Evolutionary conservation across 2,113 vertebrate genomes (phyloP).

Genomic region (Brachyistius frenatus): DNA sequence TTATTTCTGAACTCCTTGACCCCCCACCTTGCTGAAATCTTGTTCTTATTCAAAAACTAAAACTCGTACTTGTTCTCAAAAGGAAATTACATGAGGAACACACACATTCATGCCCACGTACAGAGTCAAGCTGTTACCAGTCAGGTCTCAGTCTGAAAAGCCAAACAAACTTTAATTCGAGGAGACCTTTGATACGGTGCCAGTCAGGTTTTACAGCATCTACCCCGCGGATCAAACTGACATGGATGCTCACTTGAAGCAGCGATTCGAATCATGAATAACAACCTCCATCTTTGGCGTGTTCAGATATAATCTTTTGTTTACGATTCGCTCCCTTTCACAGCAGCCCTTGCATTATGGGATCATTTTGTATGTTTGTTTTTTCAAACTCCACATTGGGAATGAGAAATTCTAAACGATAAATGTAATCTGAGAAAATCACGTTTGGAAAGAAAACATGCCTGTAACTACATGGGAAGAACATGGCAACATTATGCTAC

Average conservation of each 20-base stretch:
- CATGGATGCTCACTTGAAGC: constrained; percentile 33
- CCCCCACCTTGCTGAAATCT: not conserved
- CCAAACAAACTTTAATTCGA: constrained; percentile 47
- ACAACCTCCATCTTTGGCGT: constrained; percentile 36
- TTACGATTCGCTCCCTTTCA: constrained; percentile 51
- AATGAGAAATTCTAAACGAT: constrained; percentile 9
- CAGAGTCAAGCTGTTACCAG: constrained; percentile 3
- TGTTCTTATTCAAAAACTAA: constrained; percentile 16
- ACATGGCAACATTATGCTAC: constrained; percentile 31
- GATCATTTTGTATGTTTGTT: constrained; percentile 41
- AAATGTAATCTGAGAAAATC: not conserved
- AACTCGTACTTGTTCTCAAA: not conserved
- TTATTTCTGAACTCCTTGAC: constrained; percentile 26
- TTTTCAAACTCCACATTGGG: constrained; percentile 9
- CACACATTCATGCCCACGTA: not conserved
- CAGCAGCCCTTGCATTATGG: constrained; percentile 20
- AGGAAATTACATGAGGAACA: not conserved
- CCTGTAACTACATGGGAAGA: constrained; percentile 8
- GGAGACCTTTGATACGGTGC: constrained; percentile 10
- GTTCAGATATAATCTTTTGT: constrained; percentile 62
- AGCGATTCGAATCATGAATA: constrained; percentile 45
- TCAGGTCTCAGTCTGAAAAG: not conserved
- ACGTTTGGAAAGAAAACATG: not conserved
- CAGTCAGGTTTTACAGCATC: constrained; percentile 27
- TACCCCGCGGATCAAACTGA: constrained; percentile 48